Evolutionary conservation across 2,113 vertebrate genomes (phyloP).

Genomic region (Sylvilagus bachmani): DNA sequence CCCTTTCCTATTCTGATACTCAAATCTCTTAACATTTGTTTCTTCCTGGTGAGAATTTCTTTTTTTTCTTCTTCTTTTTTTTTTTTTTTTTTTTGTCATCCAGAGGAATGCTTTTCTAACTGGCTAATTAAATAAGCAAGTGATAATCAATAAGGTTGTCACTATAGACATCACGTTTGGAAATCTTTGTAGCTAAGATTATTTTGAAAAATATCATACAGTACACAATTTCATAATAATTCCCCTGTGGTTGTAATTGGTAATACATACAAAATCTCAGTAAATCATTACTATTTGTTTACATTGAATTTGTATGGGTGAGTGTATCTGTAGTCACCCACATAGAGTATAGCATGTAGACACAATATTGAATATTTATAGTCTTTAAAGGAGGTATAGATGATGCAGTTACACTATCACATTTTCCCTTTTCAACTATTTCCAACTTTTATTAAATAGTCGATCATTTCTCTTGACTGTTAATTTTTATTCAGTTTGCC

Average conservation of each 20-base stretch:
- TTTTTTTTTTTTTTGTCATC: slow-evolving; percentile 49
- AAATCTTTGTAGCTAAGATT: slow-evolving; percentile 70
- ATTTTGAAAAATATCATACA: slow-evolving; percentile 55
- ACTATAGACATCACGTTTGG: slow-evolving; percentile 73
- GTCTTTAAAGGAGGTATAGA: neutral
- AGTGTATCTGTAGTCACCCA: slow-evolving; percentile 68
- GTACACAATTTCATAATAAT: slow-evolving; percentile 65
- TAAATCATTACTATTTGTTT: slow-evolving; percentile 89
- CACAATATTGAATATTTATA: slow-evolving; percentile 43
- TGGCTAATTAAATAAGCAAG: slow-evolving; percentile 84
- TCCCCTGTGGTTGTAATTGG: slow-evolving; percentile 81
- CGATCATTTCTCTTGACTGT: slow-evolving; percentile 51
- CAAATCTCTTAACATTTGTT: slow-evolving; percentile 40
- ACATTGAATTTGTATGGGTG: slow-evolving; percentile 81
- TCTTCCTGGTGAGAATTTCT: slow-evolving; percentile 66
- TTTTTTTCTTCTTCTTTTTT: slow-evolving; percentile 59
- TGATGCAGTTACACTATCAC: neutral
- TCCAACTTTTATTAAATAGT: slow-evolving; percentile 56
- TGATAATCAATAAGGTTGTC: slow-evolving; percentile 81
- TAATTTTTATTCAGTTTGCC: slow-evolving; percentile 65
- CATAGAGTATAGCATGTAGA: slow-evolving; percentile 30
- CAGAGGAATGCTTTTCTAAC: slow-evolving; percentile 82
- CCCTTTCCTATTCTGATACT: slow-evolving; percentile 65
- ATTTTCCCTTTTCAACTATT: slow-evolving; percentile 51
- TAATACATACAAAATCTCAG: slow-evolving; percentile 83